Evolutionary conservation across 1,140 invertebrate species (phyloP).

Genomic region (Drosophila rufa): DNA sequence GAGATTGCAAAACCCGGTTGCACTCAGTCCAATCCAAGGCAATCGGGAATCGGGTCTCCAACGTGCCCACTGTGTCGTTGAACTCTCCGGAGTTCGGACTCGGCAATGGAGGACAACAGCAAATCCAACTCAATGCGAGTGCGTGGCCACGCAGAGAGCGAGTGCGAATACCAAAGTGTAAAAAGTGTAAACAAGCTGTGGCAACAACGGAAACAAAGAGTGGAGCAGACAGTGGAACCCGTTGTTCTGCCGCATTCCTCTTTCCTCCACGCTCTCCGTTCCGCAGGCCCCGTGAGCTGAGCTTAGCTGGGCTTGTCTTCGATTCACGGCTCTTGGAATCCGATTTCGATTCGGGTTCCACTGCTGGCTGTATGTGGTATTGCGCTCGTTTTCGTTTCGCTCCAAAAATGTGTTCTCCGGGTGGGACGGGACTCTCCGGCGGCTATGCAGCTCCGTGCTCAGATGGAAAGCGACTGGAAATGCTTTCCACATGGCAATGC

Average conservation of each 20-base stretch:
- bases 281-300: conserved; percentile 1
- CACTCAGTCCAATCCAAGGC: conserved; percentile 16
- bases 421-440: neutral
- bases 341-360: conserved; percentile 24
- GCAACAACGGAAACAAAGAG: conserved; percentile 36
- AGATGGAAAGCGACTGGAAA: conserved; percentile 8
- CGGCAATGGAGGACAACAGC: conserved; percentile 6
- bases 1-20: conserved; percentile 19
- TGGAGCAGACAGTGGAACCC: conserved; percentile 26
- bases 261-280: neutral
- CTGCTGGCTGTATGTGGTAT: conserved; percentile 2
- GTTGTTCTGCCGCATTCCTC: conserved; percentile 15
- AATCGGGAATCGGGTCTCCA: conserved; percentile 10
- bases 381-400: conserved; percentile 53
- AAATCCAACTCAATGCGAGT: conserved; percentile 46
- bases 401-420: conserved; percentile 1
- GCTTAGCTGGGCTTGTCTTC: conserved; percentile 37
- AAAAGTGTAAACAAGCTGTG: conserved; percentile 34
- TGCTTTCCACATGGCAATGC: conserved; percentile 1
- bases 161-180: conserved; percentile 19
- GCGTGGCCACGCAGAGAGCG: conserved; percentile 33
- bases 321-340: conserved; percentile 11
- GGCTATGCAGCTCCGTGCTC: neutral
- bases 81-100: conserved; percentile 52
- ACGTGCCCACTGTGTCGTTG: conserved; percentile 47